A percentile compares a stretch with the other conserved stretches of the same genome.
Evolutionary conservation across 2,888 invertebrate genomes (phyloP).

Genomic region (Athalia cordata): DNA sequence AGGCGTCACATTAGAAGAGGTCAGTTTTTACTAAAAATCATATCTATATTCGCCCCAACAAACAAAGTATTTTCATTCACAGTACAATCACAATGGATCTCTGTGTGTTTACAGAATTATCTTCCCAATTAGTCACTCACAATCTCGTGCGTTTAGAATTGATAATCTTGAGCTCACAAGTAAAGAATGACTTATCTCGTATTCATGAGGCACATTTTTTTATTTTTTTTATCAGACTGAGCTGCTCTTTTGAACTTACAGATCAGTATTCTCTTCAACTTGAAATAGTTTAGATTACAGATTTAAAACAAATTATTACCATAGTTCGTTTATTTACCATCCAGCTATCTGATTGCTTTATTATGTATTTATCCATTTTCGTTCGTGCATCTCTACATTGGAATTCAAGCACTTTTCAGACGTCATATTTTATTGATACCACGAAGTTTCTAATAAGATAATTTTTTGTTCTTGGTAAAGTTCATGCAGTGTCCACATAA

Average conservation of each 20-base stretch:
- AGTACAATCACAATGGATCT: neutral
- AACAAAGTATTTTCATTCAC: neutral
- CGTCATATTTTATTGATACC: neutral
- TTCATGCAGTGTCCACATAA: conserved; percentile 95
- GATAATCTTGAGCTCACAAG: conserved; percentile 17
- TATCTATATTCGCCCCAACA: neutral
- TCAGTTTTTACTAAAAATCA: conserved; percentile 35
- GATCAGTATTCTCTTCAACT: neutral
- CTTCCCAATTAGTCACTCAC: conserved; percentile 28
- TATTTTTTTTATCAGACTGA: conserved; percentile 10
- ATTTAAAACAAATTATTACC: neutral
- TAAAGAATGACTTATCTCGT: conserved; percentile 16
- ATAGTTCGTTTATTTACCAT: no score
- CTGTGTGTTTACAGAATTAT: conserved; percentile 19
- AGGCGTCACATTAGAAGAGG: conserved; percentile 86
- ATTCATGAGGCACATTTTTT: neutral
- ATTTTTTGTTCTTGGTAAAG: conserved; percentile 67
- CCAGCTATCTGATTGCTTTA: no score
- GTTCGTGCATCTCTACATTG: no score
- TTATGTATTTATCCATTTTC: no score
- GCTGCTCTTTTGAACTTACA: neutral
- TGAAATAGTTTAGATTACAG: neutral
- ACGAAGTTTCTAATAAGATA: neutral
- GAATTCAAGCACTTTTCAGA: no score
- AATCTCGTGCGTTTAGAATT: neutral